Evolutionary conservation across 2,113 vertebrate species (phyloP).

Genomic region (Microtus ochrogaster): DNA sequence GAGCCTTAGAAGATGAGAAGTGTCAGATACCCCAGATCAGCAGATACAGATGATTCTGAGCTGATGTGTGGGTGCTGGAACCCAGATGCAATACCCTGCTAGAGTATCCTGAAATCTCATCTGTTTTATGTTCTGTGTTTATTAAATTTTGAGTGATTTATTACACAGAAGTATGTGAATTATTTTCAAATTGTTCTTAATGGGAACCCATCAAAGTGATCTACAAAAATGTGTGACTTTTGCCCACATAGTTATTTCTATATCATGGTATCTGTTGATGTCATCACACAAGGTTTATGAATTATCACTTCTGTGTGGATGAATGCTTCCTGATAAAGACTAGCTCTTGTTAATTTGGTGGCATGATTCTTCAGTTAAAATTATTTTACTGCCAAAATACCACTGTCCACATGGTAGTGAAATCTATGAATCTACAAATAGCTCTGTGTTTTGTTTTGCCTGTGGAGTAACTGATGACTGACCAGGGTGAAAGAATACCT

Average conservation of each 20-base stretch:
- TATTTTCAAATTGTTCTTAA: neutral
- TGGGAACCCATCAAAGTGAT: neutral
- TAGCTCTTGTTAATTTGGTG: neutral
- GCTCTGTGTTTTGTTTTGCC: neutral
- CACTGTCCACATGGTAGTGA: neutral
- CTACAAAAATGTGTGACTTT: neutral
- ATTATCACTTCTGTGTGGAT: neutral
- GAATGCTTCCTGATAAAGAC: neutral
- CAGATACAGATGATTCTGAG: neutral
- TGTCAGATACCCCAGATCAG: neutral
- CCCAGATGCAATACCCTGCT: rapidly evolving
- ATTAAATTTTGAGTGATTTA: neutral
- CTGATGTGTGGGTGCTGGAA: neutral
- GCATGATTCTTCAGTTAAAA: neutral
- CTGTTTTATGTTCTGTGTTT: neutral
- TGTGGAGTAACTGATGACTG: neutral
- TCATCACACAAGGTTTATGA: neutral
- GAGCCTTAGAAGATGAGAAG: neutral
- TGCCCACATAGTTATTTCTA: neutral
- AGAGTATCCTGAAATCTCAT: too few relatives aligned
- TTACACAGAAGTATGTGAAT: neutral
- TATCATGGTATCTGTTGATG: neutral
- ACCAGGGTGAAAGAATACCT: neutral
- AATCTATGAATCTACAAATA: neutral
- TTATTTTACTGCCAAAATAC: neutral